Evolutionary conservation across 1,140 invertebrate species (phyloP).

Genomic region (Saccostrea glomerata): DNA sequence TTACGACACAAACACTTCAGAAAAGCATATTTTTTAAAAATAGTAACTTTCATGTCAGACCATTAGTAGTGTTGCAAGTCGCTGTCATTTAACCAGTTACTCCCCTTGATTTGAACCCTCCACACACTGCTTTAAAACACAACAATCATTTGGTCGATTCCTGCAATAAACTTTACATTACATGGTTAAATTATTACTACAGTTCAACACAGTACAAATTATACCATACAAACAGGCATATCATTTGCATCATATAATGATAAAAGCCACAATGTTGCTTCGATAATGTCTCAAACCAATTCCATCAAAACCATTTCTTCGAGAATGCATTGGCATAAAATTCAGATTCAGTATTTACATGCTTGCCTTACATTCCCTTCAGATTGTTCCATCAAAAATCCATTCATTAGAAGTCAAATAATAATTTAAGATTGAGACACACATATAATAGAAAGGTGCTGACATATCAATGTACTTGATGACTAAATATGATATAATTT

Average conservation of each 20-base stretch:
- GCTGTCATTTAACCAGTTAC: background rate
- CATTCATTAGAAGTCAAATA: no score
- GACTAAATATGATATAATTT: no score
- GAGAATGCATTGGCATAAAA: no score
- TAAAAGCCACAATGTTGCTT: background rate
- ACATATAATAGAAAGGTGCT: no score
- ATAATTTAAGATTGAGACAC: no score
- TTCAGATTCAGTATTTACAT: no score
- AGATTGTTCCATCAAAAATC: no score
- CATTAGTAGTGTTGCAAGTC: background rate
- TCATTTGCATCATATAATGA: background rate
- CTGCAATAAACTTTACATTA: constrained; percentile 23
- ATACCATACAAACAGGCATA: background rate
- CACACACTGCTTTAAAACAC: constrained; percentile 5
- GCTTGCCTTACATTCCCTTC: no score
- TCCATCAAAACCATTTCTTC: no score
- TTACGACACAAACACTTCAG: no score
- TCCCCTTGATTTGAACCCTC: constrained; percentile 10
- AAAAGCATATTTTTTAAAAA: no score
- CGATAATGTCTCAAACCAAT: background rate
- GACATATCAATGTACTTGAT: no score
- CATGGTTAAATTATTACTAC: background rate
- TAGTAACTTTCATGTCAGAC: background rate
- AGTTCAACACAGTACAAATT: background rate
- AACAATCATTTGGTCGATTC: constrained; percentile 5